Percentiles rank a stretch among this genome's conserved stretches.
Evolutionary conservation across 2,797 vertebrate species (phyloP).

Genomic region (Erpetoichthys calabaricus): DNA sequence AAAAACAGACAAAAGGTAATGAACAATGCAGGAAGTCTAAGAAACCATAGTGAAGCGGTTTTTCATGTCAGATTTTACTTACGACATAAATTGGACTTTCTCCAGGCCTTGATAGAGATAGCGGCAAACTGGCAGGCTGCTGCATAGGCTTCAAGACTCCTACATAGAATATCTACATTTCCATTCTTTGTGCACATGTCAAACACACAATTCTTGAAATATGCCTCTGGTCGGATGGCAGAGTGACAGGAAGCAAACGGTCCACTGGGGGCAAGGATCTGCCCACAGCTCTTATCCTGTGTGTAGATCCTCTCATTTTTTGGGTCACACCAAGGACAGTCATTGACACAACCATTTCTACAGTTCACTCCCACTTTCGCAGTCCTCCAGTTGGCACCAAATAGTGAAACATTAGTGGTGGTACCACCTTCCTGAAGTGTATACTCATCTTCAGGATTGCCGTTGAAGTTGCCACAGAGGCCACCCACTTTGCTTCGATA

Average conservation of each 20-base stretch:
- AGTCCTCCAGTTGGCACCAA: constrained; percentile 32
- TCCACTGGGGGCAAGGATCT: constrained; percentile 19
- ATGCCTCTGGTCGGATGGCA: constrained; percentile 17
- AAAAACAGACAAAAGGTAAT: too few species aligned
- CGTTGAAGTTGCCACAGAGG: constrained; percentile 36
- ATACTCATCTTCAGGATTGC: constrained; percentile 25
- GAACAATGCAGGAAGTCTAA: too few species aligned
- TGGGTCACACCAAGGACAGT: constrained; percentile 5
- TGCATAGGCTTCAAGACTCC: constrained; percentile 28
- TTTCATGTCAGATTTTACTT: too few species aligned
- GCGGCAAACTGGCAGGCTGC: constrained; percentile 26
- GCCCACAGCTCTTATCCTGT: constrained; percentile 26
- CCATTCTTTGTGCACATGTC: constrained; percentile 26
- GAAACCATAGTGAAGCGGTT: too few species aligned
- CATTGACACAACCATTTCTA: constrained; percentile 12
- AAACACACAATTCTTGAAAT: constrained; percentile 26
- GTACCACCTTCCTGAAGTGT: constrained; percentile 18
- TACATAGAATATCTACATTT: constrained; percentile 22
- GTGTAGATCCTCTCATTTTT: constrained; percentile 17
- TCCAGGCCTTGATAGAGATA: constrained; percentile 25
- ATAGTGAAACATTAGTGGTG: constrained; percentile 10
- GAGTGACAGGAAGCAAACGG: constrained; percentile 30
- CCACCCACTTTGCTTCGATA: constrained; percentile 29
- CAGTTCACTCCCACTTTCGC: constrained; percentile 18
- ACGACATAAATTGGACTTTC: constrained; percentile 30